Evolutionary conservation across 1,140 invertebrate genomes (phyloP), one percentile per base, ranked within the genome.

Genomic region (Arctopsyche grandis): DNA sequence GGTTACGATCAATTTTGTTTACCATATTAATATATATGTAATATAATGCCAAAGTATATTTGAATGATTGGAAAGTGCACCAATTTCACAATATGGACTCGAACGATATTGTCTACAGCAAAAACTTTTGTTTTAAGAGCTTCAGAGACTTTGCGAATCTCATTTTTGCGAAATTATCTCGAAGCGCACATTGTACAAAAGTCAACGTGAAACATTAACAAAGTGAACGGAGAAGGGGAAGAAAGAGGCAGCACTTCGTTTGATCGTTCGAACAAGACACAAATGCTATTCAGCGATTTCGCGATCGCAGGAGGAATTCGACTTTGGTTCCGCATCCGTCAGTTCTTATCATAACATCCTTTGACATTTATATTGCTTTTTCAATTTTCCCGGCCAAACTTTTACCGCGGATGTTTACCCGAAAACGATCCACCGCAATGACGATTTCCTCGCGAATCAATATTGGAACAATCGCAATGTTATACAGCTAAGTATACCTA

Each of bases 331-430:
- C 10, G 16, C 48, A 52, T 52, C 58, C 21, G 63, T 10, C 22
- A 14, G 48, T 66, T 22, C 63, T 66, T 66, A 66, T 66, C 63
- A 66, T 66, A 66, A 66, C 63, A 66, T 66, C 63, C 63, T 26
- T 66, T 66, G 63, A 66, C 63, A 66, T 66, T 66, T 66, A 66
- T 66, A 66, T 66, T 66, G 63, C 63, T 66, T 66, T 66, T 66
- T 66, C 63, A 66, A 66, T 66, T 66, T 66, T 24, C 19, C 21
- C 63, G 63, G 9, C 63, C 48, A 22, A 66, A 19, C 10, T 66
- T 66, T 29, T 21, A 22, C 14, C 63, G 63, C 63, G 63, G 24
- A 26, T 10, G 21, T 26, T 66, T 66, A 10, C 48, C 29, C 29
- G 29, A 38, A 38, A 38, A 38, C 29, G 29, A 38, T 38, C 29